Conservation (phyloP, 2,113 vertebrate genomes). For the Gulo gulo region DNA sequence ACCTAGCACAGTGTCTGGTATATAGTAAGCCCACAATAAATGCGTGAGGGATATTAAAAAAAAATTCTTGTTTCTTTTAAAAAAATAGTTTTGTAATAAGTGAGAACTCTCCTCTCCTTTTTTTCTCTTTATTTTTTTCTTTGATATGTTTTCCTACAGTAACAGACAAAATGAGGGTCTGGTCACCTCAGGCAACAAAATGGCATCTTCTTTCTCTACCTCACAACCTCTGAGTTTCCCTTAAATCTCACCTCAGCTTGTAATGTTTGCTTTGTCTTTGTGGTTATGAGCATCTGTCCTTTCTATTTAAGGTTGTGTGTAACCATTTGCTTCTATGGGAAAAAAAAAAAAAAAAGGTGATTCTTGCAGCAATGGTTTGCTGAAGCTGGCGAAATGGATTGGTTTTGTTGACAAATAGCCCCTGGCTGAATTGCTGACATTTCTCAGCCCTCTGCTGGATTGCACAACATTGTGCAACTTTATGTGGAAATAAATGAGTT, state of each 20-base stretch:
- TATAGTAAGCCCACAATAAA: neutral
- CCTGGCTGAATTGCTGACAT: slow-evolving; percentile 65
- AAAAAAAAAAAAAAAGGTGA: neutral
- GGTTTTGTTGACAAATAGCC: slow-evolving; percentile 71
- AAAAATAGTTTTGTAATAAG: neutral
- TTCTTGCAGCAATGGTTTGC: slow-evolving; percentile 47
- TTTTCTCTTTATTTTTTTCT: neutral
- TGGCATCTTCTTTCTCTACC: fast-evolving
- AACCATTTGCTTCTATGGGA: neutral
- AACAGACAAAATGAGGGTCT: neutral
- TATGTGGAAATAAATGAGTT: slow-evolving; percentile 68
- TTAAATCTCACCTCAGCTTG: neutral
- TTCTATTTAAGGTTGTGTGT: slow-evolving; percentile 15
- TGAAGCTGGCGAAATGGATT: slow-evolving; percentile 65
- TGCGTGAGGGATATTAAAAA: neutral
- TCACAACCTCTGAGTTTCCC: neutral
- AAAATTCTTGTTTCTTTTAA: neutral
- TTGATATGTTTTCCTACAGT: neutral
- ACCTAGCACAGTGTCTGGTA: neutral
- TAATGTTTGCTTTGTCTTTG: neutral
- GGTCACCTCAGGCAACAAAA: neutral
- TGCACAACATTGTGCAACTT: slow-evolving; percentile 64
- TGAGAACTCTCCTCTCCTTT: neutral
- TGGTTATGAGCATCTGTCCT: neutral
- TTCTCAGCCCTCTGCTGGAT: slow-evolving; percentile 53